phyloP scores from a whole-genome alignment of 2,888 invertebrate species.

The Melikaiella ostensackeni region DNA sequence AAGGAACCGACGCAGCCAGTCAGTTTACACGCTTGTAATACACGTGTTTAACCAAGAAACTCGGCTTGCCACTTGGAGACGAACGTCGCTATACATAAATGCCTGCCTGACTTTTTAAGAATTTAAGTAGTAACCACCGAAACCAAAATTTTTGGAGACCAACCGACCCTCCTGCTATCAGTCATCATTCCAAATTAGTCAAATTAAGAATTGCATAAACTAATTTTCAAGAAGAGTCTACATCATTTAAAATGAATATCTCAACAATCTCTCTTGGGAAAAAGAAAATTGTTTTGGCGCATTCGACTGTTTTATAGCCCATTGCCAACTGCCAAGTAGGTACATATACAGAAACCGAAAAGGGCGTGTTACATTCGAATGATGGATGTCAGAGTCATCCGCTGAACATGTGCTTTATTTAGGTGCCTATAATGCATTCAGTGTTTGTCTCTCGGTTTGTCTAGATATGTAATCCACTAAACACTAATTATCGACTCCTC shows the following conservation, averaged over 20 bases:
- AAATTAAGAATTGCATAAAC: neutral
- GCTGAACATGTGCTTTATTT: constrained; percentile 72
- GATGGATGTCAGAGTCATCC: constrained; percentile 75
- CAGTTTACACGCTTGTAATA: constrained; percentile 77
- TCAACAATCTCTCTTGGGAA: neutral
- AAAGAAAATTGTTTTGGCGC: neutral
- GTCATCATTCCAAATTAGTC: neutral
- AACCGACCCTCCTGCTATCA: neutral
- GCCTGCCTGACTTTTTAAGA: neutral
- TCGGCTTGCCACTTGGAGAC: constrained; percentile 23
- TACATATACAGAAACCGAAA: constrained; percentile 50
- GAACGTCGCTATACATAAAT: constrained; percentile 28
- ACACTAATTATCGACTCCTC: constrained; percentile 70
- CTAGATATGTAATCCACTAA: constrained; percentile 72
- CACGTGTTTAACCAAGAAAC: constrained; percentile 69
- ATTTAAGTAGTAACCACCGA: constrained; percentile 15
- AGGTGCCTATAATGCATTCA: constrained; percentile 62
- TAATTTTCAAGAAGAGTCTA: neutral
- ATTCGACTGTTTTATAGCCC: neutral
- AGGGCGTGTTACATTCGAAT: constrained; percentile 65
- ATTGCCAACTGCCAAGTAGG: constrained; percentile 35
- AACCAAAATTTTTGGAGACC: constrained; percentile 14
- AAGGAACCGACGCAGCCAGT: constrained; percentile 71
- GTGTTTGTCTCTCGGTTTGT: too few species aligned
- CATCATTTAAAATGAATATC: too few species aligned